These are phyloP conservation scores for Onychomys arenicola DNA, from an alignment of 2,797 vertebrate species.

Conservation along the genomic window DNA sequence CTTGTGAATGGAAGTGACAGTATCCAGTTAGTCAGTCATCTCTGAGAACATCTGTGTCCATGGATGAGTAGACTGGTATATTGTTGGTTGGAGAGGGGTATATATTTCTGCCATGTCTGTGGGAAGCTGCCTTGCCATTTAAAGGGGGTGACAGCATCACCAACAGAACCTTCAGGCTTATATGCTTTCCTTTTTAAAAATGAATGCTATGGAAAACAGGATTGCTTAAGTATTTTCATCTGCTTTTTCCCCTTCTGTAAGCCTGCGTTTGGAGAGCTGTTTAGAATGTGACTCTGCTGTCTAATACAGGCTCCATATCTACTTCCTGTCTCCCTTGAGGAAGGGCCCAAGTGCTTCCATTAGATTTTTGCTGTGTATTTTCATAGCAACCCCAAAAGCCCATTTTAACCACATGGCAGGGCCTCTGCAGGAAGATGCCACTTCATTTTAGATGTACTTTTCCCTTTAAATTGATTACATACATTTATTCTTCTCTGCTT, in stretches of 20 bases:
- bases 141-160: conserved; percentile 70
- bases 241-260: not conserved
- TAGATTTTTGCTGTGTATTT: conserved; percentile 53
- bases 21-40: conserved; percentile 47
- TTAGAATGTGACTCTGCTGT: conserved; percentile 47
- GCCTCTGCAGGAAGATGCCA: conserved; percentile 48
- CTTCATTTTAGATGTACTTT: conserved; percentile 31
- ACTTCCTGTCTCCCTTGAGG: conserved; percentile 13
- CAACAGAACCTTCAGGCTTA: conserved; percentile 56
- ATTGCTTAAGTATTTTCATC: conserved; percentile 74
- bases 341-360: conserved; percentile 7
- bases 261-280: conserved; percentile 52
- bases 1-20: conserved; percentile 39
- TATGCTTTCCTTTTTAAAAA: conserved; percentile 49
- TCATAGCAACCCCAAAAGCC: conserved; percentile 40
- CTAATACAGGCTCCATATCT: not conserved
- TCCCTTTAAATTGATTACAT: conserved; percentile 55
- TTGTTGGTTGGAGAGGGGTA: not conserved
- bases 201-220: conserved; percentile 58
- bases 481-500: not conserved
- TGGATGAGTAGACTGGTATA: conserved; percentile 27
- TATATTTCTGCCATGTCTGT: conserved; percentile 57
- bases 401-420: conserved; percentile 30
- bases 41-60: not conserved
- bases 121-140: conserved; percentile 52